These are phyloP conservation scores for Cepaea nemoralis DNA, from an alignment of 1,140 invertebrate species.

Conservation along the genomic window DNA sequence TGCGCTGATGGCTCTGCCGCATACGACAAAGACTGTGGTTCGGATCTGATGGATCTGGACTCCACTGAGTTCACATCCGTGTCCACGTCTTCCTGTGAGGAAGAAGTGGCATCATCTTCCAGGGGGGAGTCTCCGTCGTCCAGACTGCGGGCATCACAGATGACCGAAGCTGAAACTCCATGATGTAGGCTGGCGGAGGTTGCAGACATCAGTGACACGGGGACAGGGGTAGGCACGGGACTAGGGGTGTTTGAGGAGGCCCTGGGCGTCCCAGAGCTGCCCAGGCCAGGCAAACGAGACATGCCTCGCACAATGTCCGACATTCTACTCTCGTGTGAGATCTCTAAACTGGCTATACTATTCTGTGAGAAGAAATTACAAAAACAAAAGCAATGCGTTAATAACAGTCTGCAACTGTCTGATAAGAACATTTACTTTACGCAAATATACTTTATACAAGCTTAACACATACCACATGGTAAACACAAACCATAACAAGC, in stretches of 20 bases:
- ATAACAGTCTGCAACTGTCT: too few relatives aligned
- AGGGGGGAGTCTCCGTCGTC: constrained; percentile 14
- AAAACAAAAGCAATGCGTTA: too few relatives aligned
- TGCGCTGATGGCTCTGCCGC: not conserved
- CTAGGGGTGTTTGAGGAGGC: constrained; percentile 15
- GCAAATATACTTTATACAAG: too few relatives aligned
- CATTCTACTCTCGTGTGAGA: constrained; percentile 25
- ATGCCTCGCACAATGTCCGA: constrained; percentile 25
- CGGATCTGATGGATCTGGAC: constrained; percentile 12
- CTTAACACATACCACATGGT: too few relatives aligned
- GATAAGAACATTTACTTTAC: too few relatives aligned
- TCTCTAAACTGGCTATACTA: constrained; percentile 27
- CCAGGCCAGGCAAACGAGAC: not conserved
- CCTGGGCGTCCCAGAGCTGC: constrained; percentile 5
- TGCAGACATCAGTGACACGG: not conserved
- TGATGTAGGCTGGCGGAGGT: not conserved
- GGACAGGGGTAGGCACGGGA: constrained; percentile 28
- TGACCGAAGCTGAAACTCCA: not conserved
- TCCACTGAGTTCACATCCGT: constrained; percentile 3
- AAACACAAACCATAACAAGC: too few relatives aligned
- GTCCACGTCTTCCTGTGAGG: constrained; percentile 28
- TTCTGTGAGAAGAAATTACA: constrained; percentile 27
- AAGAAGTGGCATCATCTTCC: constrained; percentile 27
- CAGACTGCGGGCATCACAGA: not conserved
- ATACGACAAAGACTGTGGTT: not conserved